Percentiles rank a stretch among this genome's conserved stretches.
Conservation (phyloP, 2,797 vertebrate genomes). For the Eulemur mongoz region DNA sequence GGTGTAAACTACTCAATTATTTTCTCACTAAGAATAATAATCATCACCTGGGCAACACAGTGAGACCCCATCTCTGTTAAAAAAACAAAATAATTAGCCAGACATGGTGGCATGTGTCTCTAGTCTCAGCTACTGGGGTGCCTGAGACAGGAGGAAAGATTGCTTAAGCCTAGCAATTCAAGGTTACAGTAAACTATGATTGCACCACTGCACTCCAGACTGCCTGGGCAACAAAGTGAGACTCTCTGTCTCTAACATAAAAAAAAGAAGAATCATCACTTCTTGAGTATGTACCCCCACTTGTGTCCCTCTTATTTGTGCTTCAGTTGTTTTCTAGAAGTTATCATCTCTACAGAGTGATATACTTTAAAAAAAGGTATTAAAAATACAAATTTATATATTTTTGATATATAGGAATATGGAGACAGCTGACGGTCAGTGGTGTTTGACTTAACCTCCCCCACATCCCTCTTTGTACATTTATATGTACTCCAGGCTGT, state of each 20-base stretch:
- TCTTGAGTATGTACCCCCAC: neutral
- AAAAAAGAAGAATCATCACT: no score
- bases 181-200: no score
- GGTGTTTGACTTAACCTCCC: neutral
- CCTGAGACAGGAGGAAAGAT: no score
- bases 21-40: neutral
- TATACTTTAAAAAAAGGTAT: neutral
- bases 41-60: neutral
- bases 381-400: neutral
- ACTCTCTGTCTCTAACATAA: no score
- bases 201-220: no score
- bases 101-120: no score
- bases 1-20: neutral
- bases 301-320: neutral
- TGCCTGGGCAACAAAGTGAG: no score
- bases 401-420: neutral
- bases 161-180: no score
- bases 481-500: neutral
- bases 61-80: no score
- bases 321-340: neutral
- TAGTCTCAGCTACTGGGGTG: no score
- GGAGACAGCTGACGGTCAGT: neutral
- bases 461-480: neutral
- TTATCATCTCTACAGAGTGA: neutral
- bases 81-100: no score